Percentiles rank a stretch among this genome's conserved stretches.
These are phyloP conservation scores for Trichomalopsis sarcophagae DNA, from an alignment of 1,140 invertebrate species.

Conservation along the genomic window DNA sequence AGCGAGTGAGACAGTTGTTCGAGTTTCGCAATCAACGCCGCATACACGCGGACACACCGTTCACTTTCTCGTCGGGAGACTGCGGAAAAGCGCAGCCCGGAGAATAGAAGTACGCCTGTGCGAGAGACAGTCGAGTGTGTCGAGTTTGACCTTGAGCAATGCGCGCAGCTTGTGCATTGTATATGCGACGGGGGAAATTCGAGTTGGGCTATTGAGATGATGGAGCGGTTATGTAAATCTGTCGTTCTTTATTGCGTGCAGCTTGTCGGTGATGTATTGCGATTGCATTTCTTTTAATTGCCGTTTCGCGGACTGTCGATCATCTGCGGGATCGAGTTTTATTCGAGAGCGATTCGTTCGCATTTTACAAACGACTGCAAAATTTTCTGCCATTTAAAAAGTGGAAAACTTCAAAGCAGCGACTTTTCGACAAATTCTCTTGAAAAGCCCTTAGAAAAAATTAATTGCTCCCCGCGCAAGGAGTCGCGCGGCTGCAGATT, in stretches of 20 bases:
- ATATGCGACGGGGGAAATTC: neutral
- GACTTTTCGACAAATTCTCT: too few species aligned
- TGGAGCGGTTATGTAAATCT: neutral
- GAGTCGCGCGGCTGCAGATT: too few species aligned
- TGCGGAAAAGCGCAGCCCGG: neutral
- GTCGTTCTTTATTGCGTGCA: neutral
- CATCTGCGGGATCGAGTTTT: too few species aligned
- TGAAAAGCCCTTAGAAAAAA: too few species aligned
- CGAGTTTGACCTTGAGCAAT: neutral
- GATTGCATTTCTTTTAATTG: too few species aligned
- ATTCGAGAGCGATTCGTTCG: too few species aligned
- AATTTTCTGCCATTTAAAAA: too few species aligned
- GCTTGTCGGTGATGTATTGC: neutral
- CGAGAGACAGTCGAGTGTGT: neutral
- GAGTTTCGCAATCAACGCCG: neutral
- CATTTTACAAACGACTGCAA: too few species aligned
- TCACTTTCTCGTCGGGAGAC: constrained; percentile 18
- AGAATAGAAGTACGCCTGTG: neutral
- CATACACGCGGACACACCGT: neutral
- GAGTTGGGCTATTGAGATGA: neutral
- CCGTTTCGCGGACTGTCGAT: too few species aligned
- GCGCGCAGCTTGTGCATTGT: neutral
- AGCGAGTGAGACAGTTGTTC: neutral
- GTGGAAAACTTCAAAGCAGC: too few species aligned
- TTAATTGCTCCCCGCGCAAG: neutral